Base-by-base conservation (phyloP, 2,888 invertebrate species). In the Andrena trimmerana region DNA sequence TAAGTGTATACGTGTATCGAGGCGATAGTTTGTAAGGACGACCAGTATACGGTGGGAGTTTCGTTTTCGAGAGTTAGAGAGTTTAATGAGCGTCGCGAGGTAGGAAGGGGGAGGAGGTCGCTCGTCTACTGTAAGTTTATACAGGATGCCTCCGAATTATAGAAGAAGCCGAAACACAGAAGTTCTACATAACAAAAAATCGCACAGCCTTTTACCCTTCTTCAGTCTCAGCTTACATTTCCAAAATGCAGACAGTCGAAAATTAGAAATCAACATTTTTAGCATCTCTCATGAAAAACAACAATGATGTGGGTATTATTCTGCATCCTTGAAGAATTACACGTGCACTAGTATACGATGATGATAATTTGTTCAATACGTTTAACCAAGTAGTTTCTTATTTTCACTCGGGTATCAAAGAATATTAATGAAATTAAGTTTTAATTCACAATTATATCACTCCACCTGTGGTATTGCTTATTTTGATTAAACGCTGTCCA, bases 21-120 rank as follows among this genome's bases (percentile, higher is more conserved):
- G 10, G 27, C 10, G 57, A 27, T 10, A 57, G 57, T 57, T 57
- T 13, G 8, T 24, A 57, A 57, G 57, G 57, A 10, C 57, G 27
- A 57, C 10, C 57, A 57, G 57, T 57, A 24, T 3, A 24, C 10
- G 24, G 10, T 20, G 57, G 20, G 24, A 57, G 57, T 57, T 57
- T 57, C 10, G 27, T 57, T 57, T 57, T 13, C 57, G 27, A 57
- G 57, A 57, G 57, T 57, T 57, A 57, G 57, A 57, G 57, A 57
- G 57, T 57, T 57, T 57, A 57, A 57, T 57, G 57, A 57, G 57
- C 57, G 57, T 57, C 27, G 57, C 20, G 27, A 10, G 24, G 57
- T 57, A 20, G 20, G 20, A 20, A 2, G 20, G 52, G 2, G 20
- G 57, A 10, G 1, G 57, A 24, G 57, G 27, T 57, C 57, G 27